Evolutionary conservation across 2,113 vertebrate species (phyloP).

Genomic region (Chloropsis cyanopogon): DNA sequence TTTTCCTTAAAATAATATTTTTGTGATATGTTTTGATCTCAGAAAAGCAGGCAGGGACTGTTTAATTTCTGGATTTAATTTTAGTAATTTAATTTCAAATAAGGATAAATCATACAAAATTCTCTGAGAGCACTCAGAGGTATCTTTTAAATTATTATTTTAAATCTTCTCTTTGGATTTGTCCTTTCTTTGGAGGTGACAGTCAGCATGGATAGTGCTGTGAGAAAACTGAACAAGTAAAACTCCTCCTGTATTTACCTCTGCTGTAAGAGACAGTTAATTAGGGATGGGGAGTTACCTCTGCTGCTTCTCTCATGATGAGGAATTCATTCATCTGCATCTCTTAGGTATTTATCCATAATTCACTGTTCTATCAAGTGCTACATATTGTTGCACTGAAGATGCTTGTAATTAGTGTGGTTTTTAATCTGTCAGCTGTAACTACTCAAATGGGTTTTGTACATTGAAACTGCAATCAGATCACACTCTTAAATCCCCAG

Average conservation of each 20-base stretch:
- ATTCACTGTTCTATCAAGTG: not conserved
- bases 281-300: not conserved
- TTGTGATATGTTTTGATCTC: not conserved
- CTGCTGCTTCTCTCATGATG: not conserved
- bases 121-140: not conserved
- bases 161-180: not conserved
- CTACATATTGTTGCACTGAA: not conserved
- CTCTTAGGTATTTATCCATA: not conserved
- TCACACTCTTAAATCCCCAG: not conserved
- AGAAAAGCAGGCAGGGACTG: not conserved
- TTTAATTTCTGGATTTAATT: not conserved
- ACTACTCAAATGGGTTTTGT: not conserved
- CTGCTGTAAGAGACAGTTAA: not conserved
- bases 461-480: not conserved
- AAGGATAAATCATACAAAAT: not conserved
- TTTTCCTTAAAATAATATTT: not conserved
- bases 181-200: not conserved
- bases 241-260: not conserved
- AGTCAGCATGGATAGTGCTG: not conserved
- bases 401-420: not conserved
- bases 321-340: not conserved
- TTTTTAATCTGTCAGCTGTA: not conserved
- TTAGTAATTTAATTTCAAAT: not conserved
- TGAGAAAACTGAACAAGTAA: not conserved
- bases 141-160: not conserved